Conservation (phyloP, 1,140 invertebrate genomes). For the Drosophila guanche region DNA sequence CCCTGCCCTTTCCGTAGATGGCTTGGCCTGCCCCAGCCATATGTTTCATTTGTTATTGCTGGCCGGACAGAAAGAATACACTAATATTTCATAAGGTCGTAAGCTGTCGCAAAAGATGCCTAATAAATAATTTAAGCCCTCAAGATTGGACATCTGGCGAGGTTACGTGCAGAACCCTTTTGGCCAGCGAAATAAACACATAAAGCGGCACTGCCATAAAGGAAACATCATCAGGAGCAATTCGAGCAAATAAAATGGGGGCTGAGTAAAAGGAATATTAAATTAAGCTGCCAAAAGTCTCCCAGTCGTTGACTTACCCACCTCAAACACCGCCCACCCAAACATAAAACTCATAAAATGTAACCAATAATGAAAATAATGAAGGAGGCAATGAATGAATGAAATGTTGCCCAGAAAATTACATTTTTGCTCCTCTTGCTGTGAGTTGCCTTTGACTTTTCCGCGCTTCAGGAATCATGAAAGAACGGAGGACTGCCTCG, state of each 20-base stretch:
- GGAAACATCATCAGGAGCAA: slow-evolving; percentile 34
- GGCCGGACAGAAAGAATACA: slow-evolving; percentile 48
- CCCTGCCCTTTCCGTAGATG: background rate
- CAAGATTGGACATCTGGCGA: slow-evolving; percentile 41
- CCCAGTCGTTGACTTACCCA: too few species aligned
- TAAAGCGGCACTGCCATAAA: slow-evolving; percentile 63
- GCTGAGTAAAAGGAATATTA: slow-evolving; percentile 49
- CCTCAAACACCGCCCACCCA: background rate
- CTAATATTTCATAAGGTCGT: slow-evolving; percentile 61
- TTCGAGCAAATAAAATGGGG: slow-evolving; percentile 35
- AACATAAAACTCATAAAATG: slow-evolving; percentile 67
- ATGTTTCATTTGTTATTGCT: slow-evolving; percentile 43
- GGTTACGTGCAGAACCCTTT: slow-evolving; percentile 61
- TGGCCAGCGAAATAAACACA: slow-evolving; percentile 62
- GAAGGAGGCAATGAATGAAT: slow-evolving; percentile 55
- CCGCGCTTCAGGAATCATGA: background rate
- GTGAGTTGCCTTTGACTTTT: slow-evolving; percentile 5
- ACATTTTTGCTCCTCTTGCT: slow-evolving; percentile 21
- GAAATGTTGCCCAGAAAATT: slow-evolving; percentile 40
- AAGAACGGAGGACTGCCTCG: background rate
- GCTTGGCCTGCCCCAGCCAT: slow-evolving; percentile 20
- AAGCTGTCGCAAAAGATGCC: slow-evolving; percentile 73
- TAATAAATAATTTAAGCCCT: slow-evolving; percentile 79
- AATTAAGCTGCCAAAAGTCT: slow-evolving; percentile 56
- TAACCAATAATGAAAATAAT: slow-evolving; percentile 74